Conservation (phyloP, 1,140 invertebrate genomes). For the Zaprionus lachaisei region DNA sequence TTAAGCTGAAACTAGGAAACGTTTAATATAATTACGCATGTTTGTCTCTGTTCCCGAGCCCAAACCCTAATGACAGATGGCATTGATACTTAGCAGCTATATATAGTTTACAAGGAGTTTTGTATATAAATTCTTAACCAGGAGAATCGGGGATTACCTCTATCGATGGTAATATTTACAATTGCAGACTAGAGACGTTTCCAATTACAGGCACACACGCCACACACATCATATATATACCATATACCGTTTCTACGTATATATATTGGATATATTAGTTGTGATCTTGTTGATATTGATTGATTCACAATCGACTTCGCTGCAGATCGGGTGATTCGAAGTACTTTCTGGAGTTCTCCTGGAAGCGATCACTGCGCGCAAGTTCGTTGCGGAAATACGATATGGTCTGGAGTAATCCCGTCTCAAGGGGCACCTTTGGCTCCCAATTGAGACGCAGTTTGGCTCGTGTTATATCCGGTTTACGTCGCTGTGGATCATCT, state of each 20-base stretch:
- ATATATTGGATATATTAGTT: conserved; percentile 15
- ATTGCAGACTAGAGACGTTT: conserved; percentile 76
- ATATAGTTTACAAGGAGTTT: neutral
- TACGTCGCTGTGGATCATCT: conserved; percentile 97
- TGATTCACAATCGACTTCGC: conserved; percentile 40
- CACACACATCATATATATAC: conserved; percentile 45
- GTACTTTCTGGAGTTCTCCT: conserved; percentile 78
- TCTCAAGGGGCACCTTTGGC: conserved; percentile 94
- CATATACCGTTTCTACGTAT: neutral
- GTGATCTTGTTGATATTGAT: neutral
- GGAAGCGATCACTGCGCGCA: conserved; percentile 85
- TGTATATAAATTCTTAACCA: neutral
- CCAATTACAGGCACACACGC: conserved; percentile 30
- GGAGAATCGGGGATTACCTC: conserved; percentile 46
- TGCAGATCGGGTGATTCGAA: conserved; percentile 73
- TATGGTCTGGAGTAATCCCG: conserved; percentile 94
- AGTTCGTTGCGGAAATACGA: conserved; percentile 96
- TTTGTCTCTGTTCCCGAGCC: neutral
- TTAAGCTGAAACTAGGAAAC: neutral
- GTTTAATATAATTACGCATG: neutral
- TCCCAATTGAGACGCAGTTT: conserved; percentile 95
- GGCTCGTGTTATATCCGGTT: conserved; percentile 96
- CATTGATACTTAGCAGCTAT: conserved; percentile 2
- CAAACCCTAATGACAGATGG: conserved; percentile 1
- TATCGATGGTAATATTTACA: conserved; percentile 82